Percentiles rank a stretch among this genome's conserved stretches.
phyloP scores from a whole-genome alignment of 2,888 invertebrate genomes.

The Megamerina dolium region DNA sequence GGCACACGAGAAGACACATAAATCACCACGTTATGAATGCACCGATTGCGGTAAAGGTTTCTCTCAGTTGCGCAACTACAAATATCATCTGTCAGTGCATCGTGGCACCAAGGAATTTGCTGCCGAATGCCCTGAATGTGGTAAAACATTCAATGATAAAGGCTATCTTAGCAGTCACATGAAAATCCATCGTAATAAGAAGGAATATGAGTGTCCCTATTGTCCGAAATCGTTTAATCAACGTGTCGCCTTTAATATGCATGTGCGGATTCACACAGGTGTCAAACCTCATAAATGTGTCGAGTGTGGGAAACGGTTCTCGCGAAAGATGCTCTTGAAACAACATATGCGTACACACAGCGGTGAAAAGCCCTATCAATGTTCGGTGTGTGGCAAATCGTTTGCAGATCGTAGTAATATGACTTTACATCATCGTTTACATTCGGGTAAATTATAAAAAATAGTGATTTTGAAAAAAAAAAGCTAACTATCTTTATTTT shows the following conservation, averaged over 20 bases:
- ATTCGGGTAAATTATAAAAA: slow-evolving; percentile 60
- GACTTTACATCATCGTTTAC: slow-evolving; percentile 73
- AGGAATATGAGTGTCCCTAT: slow-evolving; percentile 73
- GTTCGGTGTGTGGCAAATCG: slow-evolving; percentile 73
- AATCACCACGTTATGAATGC: slow-evolving; percentile 59
- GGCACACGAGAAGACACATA: slow-evolving; percentile 48
- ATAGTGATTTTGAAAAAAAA: too few species aligned
- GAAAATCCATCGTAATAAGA: slow-evolving; percentile 77
- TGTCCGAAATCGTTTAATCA: slow-evolving; percentile 83
- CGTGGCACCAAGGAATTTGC: slow-evolving; percentile 78
- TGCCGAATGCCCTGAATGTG: slow-evolving; percentile 63
- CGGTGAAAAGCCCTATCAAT: slow-evolving; percentile 74
- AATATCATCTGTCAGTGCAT: slow-evolving; percentile 76
- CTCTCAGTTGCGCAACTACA: slow-evolving; percentile 76
- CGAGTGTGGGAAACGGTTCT: slow-evolving; percentile 75
- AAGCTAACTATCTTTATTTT: neutral
- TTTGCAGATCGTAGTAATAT: slow-evolving; percentile 81
- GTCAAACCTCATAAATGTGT: slow-evolving; percentile 72
- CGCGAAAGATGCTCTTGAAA: slow-evolving; percentile 76
- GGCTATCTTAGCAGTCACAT: slow-evolving; percentile 80
- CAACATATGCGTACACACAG: slow-evolving; percentile 77
- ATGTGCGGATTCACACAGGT: slow-evolving; percentile 75
- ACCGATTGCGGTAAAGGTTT: slow-evolving; percentile 74
- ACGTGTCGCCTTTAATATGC: slow-evolving; percentile 83
- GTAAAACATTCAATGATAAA: slow-evolving; percentile 76